phyloP scores from a whole-genome alignment of 1,140 invertebrate genomes.

The Telenomus remus region DNA sequence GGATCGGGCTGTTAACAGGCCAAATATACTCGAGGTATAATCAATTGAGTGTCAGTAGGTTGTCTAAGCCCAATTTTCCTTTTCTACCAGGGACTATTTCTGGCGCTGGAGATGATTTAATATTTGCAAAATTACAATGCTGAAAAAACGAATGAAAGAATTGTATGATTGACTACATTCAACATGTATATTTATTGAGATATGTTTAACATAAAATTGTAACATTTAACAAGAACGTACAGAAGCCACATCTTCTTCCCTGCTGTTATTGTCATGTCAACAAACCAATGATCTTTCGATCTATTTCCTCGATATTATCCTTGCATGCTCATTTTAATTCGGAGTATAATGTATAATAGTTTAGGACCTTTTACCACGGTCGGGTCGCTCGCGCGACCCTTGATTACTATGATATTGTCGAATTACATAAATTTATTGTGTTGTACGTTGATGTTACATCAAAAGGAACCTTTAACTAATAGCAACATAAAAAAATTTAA shows the following conservation, averaged over 20 bases:
- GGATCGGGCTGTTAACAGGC: too few relatives aligned
- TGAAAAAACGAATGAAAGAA: too few relatives aligned
- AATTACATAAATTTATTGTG: constrained; percentile 19
- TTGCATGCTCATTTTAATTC: constrained; percentile 10
- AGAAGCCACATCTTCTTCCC: constrained; percentile 18
- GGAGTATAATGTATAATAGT: too few relatives aligned
- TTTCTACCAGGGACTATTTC: too few relatives aligned
- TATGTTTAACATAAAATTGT: constrained; percentile 11
- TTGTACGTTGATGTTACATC: too few relatives aligned
- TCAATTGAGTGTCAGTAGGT: too few relatives aligned
- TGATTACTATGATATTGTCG: constrained; percentile 18
- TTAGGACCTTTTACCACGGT: too few relatives aligned
- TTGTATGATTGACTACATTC: background rate
- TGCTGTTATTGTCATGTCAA: constrained; percentile 34
- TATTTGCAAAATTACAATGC: too few relatives aligned
- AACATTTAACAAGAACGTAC: constrained; percentile 8
- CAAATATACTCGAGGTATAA: too few relatives aligned
- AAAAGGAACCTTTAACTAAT: constrained; percentile 3
- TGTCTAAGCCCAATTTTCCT: too few relatives aligned
- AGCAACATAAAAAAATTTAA: background rate
- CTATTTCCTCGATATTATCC: background rate
- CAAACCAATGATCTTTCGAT: constrained; percentile 9
- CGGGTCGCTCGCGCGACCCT: too few relatives aligned
- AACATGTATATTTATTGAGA: constrained; percentile 21
- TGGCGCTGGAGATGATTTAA: too few relatives aligned